These are phyloP conservation scores for Dysmachus trigonus DNA, from an alignment of 2,888 invertebrate genomes.

Conservation along the genomic window DNA sequence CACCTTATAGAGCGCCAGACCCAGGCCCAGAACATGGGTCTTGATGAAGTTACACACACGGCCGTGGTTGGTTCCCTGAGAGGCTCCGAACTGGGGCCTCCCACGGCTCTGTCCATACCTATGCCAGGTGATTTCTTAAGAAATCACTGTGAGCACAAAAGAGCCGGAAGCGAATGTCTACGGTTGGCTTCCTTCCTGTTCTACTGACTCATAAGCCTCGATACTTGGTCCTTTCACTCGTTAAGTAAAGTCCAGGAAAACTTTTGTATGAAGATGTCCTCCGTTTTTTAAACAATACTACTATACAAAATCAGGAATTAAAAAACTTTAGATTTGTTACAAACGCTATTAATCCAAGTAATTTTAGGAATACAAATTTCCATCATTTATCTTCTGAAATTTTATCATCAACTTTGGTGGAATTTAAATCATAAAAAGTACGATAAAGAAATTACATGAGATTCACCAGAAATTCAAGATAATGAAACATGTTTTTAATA, in stretches of 20 bases:
- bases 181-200: background rate
- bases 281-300: background rate
- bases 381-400: too few species aligned
- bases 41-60: background rate
- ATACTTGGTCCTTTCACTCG: background rate
- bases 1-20: background rate
- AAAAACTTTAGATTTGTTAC: background rate
- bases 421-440: too few species aligned
- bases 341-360: background rate
- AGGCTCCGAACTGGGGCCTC: background rate
- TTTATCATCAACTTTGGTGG: too few species aligned
- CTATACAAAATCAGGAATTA: background rate
- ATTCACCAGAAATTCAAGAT: too few species aligned
- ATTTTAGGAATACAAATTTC: too few species aligned
- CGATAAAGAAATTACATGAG: too few species aligned
- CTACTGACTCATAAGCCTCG: background rate
- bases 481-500: too few species aligned
- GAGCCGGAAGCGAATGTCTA: background rate
- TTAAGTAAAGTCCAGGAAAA: background rate
- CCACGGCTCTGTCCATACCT: background rate
- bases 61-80: background rate
- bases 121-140: background rate
- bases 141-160: background rate
- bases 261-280: background rate
- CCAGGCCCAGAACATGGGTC: background rate